Evolutionary conservation across 2,113 vertebrate species (phyloP).

Genomic region (Pterocles burchelli): DNA sequence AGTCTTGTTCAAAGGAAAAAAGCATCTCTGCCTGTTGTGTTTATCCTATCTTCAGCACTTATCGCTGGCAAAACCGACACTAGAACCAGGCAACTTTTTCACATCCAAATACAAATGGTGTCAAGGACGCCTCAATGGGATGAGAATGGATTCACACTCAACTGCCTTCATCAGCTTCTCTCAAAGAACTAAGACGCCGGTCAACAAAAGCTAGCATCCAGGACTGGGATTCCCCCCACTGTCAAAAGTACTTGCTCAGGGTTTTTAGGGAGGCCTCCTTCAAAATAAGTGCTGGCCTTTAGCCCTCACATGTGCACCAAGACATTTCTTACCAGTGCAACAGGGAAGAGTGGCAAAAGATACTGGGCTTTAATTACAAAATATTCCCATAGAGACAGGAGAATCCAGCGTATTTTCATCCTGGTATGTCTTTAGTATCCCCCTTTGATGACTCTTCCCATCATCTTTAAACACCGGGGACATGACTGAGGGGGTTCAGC

Average conservation of each 20-base stretch:
- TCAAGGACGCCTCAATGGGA: not conserved
- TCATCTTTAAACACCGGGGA: not conserved
- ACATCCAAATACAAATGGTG: not conserved
- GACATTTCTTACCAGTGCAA: not conserved
- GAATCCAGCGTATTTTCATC: not conserved
- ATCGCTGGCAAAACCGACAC: not conserved
- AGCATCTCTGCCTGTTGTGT: not conserved
- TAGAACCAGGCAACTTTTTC: not conserved
- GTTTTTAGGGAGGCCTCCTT: not conserved
- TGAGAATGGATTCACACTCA: not conserved
- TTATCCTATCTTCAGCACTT: not conserved
- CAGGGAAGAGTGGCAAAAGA: not conserved
- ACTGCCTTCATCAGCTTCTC: not conserved
- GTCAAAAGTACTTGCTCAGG: not conserved
- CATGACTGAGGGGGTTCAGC: not conserved
- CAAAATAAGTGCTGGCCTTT: not conserved
- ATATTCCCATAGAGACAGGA: not conserved
- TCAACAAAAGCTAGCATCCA: not conserved
- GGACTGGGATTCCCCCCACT: not conserved
- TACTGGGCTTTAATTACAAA: not conserved
- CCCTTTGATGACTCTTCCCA: not conserved
- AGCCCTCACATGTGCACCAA: not conserved
- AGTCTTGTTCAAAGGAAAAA: not conserved
- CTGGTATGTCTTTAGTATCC: not conserved
- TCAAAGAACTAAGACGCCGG: rapidly evolving